Evolutionary conservation across 1,140 invertebrate species (phyloP), one percentile per base, ranked within the genome.

Genomic region (Drosophila arizonae): DNA sequence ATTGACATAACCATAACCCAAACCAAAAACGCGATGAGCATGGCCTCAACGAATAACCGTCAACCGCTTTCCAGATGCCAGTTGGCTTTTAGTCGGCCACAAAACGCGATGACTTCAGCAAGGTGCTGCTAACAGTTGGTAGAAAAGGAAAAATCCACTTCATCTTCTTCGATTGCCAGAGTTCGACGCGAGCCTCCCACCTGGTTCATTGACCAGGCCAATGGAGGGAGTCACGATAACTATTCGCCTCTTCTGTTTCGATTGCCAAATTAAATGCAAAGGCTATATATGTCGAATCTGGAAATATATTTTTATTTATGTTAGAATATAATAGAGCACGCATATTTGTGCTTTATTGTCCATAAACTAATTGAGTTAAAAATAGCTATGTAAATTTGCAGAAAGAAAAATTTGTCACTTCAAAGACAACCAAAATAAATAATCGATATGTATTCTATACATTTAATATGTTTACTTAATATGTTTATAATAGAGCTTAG

Each of bases 1-100:
- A 77, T 77, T 77, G 75, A 69, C 70, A 81, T 81, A 75, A 81
- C 79, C 79, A 81, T 81, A 81, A 77, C 63, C 79, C 64, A 54
- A 51, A 51, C 21, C 58, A 41, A 30, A 56, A 57, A 72, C 62
- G 69, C 69, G 63, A 66, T 51, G 41, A 70, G 48, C 39, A 24
- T 15, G 39, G 33, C 17, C 54, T 68, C 36, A 39, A 28, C 55
- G 33, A 61, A 76, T 66, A 76, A 63, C 48, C 50, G 39, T 24
- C 63, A 63, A 63, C 67, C 62, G 46, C 68, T 76, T 70, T 41
- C 36, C 74, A 48, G 10, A 21, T 66, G 56, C 9, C 24, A 66
- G 56, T 66, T 61, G 54, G 13, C 60, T 36, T 63, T 75, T 75
- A 60, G 55, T 57, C 41, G 65, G 28, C 70, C 64, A 57, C 60